Percentiles rank a stretch among this genome's conserved stretches.
Evolutionary conservation across 2,888 invertebrate species (phyloP).

Genomic region (Gastracanthus pulcherrimus): DNA sequence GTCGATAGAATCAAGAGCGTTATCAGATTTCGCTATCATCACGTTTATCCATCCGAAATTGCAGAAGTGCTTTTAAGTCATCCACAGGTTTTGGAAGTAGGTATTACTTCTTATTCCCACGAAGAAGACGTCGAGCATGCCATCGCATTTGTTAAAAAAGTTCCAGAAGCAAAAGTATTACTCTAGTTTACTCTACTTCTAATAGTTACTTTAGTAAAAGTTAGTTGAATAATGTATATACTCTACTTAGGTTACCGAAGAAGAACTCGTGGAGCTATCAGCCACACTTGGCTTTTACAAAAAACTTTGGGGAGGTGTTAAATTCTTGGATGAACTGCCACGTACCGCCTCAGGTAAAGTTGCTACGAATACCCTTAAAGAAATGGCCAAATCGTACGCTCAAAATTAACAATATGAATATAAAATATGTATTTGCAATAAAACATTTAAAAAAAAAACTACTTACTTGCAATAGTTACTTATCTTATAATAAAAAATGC

Average conservation of each 20-base stretch:
- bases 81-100: conserved; percentile 68
- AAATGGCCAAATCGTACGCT: conserved; percentile 57
- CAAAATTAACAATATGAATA: not conserved
- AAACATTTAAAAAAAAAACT: no score
- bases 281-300: conserved; percentile 64
- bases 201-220: not conserved
- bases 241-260: conserved; percentile 65
- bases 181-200: not conserved
- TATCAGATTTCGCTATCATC: not conserved
- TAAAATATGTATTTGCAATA: not conserved
- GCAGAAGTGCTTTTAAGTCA: conserved; percentile 66
- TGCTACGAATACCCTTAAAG: conserved; percentile 61
- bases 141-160: conserved; percentile 67
- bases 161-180: conserved; percentile 29
- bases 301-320: conserved; percentile 68
- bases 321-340: conserved; percentile 67
- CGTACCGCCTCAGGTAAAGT: conserved; percentile 67
- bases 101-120: conserved; percentile 68
- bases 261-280: conserved; percentile 66
- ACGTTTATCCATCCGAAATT: conserved; percentile 60
- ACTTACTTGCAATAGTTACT: no score
- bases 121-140: conserved; percentile 68
- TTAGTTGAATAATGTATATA: not conserved
- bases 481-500: no score
- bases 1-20: not conserved